Evolutionary conservation across 2,888 invertebrate genomes (phyloP), one percentile per base, ranked within the genome.

Genomic region (Melitaea athalia): DNA sequence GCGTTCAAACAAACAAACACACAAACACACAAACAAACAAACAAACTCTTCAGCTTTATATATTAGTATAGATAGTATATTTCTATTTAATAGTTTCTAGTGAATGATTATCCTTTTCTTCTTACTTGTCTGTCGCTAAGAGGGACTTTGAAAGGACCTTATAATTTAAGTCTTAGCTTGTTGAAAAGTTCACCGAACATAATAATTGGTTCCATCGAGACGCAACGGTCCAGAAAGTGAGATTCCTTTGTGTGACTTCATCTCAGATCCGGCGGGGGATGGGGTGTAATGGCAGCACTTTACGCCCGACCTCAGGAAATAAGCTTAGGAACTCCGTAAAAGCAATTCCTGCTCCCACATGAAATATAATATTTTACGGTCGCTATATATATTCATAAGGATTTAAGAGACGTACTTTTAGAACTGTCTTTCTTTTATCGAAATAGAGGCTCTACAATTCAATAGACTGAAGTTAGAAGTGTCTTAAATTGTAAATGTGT

Each of bases 261-360:
- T 75, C 73, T 70, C 70, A 70, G 74, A 85, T 86, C 86, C 73
- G 77, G 78, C 74, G 75, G 76, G 70, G 78, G 71, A 76, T 75
- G 76, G 82, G 79, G 80, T 75, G 83, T 91, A 92, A 92, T 91
- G 91, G 91, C 83, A 87, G 86, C 91, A 92, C 92, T 92, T 92
- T 90, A 89, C 88, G 81, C 89, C 85, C 88, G 81, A 83, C 86
- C 86, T 83, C 89, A 88, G 92, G 92, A 92, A 92, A 92, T 92
- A 92, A 92, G 92, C 92, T 92, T 90, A 89, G 87, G 86, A 91
- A 92, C 90, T 91, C 85, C 86, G 85, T 92, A 91, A 92, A 92
- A 92, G 92, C 91, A 88, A 91, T 91, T 91, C 82, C 86, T 83
- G 77, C 87, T 89, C 88, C 74, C 89, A 87, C 86, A 89, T 90